phyloP scores from a whole-genome alignment of 1,140 invertebrate species.

The Drosophila subobscura region DNA sequence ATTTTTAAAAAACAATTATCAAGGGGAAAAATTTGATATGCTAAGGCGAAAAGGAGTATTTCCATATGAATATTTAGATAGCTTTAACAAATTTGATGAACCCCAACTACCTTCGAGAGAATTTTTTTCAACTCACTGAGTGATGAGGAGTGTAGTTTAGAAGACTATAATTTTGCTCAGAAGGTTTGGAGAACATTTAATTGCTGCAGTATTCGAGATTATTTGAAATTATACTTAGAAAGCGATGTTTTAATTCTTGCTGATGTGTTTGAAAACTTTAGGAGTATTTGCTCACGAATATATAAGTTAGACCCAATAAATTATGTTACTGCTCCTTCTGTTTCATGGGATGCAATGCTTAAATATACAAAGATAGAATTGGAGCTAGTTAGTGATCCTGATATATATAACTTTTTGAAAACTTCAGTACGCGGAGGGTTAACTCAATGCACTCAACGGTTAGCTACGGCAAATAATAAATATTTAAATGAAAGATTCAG shows the following conservation, averaged over 20 bases:
- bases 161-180: not conserved
- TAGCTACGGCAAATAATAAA: conserved; percentile 5
- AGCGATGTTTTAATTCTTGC: conserved; percentile 6
- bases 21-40: not conserved
- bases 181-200: conserved; percentile 4
- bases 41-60: not conserved
- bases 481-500: not conserved
- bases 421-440: not conserved
- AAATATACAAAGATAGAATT: not conserved
- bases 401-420: conserved; percentile 5
- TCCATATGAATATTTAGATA: not conserved
- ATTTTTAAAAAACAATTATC: not conserved
- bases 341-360: conserved; percentile 17
- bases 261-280: conserved; percentile 18
- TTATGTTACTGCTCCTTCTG: conserved; percentile 2
- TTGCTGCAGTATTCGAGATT: conserved; percentile 4
- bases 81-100: not conserved
- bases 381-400: conserved; percentile 14
- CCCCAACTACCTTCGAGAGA: not conserved
- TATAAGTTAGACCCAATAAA: conserved; percentile 16
- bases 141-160: not conserved
- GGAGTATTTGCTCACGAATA: not conserved
- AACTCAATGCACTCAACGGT: conserved; percentile 3
- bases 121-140: not conserved
- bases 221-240: conserved; percentile 16